These are phyloP conservation scores for Pelochelys cantorii DNA, from an alignment of 2,797 vertebrate genomes.

Conservation along the genomic window DNA sequence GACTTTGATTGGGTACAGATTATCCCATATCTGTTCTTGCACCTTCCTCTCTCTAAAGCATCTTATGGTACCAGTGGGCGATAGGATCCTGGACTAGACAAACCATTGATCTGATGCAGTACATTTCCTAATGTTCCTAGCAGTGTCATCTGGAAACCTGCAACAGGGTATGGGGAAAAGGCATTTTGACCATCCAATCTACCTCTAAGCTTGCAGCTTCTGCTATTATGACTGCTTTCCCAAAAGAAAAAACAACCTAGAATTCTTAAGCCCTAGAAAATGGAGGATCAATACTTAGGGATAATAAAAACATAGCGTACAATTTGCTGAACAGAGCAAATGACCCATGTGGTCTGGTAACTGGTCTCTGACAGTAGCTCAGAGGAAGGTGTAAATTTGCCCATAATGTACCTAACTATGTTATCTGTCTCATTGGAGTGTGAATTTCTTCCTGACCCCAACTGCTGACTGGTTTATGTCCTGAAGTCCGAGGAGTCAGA, in stretches of 20 bases:
- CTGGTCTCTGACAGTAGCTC: background rate
- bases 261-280: background rate
- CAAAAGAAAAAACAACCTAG: constrained; percentile 29
- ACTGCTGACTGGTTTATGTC: constrained; percentile 20
- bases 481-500: constrained; percentile 48
- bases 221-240: constrained; percentile 4
- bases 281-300: background rate
- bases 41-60: background rate
- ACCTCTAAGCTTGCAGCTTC: background rate
- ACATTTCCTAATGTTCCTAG: background rate
- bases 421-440: constrained; percentile 17
- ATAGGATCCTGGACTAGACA: background rate
- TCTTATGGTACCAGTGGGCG: background rate
- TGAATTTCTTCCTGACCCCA: constrained; percentile 6
- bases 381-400: background rate
- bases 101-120: background rate
- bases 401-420: background rate
- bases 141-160: constrained; percentile 2
- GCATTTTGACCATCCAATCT: background rate
- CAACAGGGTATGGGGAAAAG: constrained; percentile 24
- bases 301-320: background rate
- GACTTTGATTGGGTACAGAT: background rate
- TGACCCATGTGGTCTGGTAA: background rate
- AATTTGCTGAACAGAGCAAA: background rate
- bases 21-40: background rate